Percentiles rank a stretch among this genome's conserved stretches.
These are phyloP conservation scores for Philotrypesis tridentata DNA, from an alignment of 1,140 invertebrate genomes.

Conservation along the genomic window DNA sequence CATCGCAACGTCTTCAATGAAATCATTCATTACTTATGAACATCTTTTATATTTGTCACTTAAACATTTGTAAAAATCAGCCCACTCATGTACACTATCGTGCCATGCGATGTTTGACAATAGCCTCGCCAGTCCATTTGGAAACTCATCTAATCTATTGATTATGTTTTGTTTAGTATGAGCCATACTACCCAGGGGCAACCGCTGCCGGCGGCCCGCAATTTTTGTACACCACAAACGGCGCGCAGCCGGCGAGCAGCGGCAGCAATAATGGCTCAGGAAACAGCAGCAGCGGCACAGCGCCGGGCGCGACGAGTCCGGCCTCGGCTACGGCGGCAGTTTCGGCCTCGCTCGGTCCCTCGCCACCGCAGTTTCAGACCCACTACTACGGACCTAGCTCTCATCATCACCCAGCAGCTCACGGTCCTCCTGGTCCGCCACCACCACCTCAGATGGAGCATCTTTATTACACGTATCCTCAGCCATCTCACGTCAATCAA, in stretches of 20 bases:
- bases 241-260: conserved; percentile 61
- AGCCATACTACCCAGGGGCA: conserved; percentile 69
- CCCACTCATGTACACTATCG: background rate
- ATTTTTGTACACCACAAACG: conserved; percentile 64
- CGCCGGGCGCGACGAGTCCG: conserved; percentile 60
- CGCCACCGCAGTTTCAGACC: conserved; percentile 58
- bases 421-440: conserved; percentile 19
- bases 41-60: background rate
- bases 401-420: conserved; percentile 64
- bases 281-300: conserved; percentile 52
- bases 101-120: conserved; percentile 28
- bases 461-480: conserved; percentile 66
- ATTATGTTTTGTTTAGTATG: conserved; percentile 63
- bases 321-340: conserved; percentile 57
- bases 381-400: conserved; percentile 64
- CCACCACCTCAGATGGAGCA: conserved; percentile 64
- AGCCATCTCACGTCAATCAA: conserved; percentile 50
- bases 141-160: conserved; percentile 6
- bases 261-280: conserved; percentile 59
- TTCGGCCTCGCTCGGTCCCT: conserved; percentile 56
- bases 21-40: background rate
- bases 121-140: background rate
- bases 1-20: background rate
- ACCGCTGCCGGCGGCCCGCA: conserved; percentile 63
- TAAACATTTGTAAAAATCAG: background rate